phyloP scores from a whole-genome alignment of 1,140 invertebrate genomes.

The Drosophila prosaltans region DNA sequence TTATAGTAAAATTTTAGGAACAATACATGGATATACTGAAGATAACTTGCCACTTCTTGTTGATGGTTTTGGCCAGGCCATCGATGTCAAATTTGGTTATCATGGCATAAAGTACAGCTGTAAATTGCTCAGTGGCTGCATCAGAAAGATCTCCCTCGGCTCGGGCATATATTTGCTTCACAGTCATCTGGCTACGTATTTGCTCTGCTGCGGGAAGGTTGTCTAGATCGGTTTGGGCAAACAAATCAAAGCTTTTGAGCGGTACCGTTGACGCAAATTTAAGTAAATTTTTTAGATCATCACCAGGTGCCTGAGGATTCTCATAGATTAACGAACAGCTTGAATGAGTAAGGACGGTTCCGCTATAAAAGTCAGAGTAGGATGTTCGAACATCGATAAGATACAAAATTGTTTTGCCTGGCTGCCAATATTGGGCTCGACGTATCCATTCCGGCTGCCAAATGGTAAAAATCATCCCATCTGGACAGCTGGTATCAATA shows the following conservation, averaged over 20 bases:
- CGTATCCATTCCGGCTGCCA: conserved; percentile 83
- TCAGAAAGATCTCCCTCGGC: conserved; percentile 71
- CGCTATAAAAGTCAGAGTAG: conserved; percentile 78
- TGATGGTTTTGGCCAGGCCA: conserved; percentile 69
- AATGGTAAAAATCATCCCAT: conserved; percentile 79
- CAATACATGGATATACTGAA: no score
- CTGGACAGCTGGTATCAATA: conserved; percentile 82
- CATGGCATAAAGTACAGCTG: conserved; percentile 83
- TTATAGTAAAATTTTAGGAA: no score
- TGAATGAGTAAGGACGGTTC: conserved; percentile 66
- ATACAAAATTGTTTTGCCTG: conserved; percentile 83
- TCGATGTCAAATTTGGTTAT: conserved; percentile 84
- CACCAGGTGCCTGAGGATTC: conserved; percentile 67
- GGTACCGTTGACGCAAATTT: conserved; percentile 45
- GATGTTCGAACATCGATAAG: conserved; percentile 83
- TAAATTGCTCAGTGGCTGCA: conserved; percentile 83
- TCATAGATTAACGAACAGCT: conserved; percentile 83
- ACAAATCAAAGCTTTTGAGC: conserved; percentile 36
- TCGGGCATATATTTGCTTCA: conserved; percentile 84
- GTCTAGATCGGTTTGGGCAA: conserved; percentile 34
- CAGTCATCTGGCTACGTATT: conserved; percentile 84
- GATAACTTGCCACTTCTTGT: conserved; percentile 65
- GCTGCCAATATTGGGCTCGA: conserved; percentile 79
- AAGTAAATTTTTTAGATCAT: conserved; percentile 39
- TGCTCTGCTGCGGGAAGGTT: conserved; percentile 52